Evolutionary conservation across 2,113 vertebrate genomes (phyloP).

Genomic region (Embiotoca jacksoni): DNA sequence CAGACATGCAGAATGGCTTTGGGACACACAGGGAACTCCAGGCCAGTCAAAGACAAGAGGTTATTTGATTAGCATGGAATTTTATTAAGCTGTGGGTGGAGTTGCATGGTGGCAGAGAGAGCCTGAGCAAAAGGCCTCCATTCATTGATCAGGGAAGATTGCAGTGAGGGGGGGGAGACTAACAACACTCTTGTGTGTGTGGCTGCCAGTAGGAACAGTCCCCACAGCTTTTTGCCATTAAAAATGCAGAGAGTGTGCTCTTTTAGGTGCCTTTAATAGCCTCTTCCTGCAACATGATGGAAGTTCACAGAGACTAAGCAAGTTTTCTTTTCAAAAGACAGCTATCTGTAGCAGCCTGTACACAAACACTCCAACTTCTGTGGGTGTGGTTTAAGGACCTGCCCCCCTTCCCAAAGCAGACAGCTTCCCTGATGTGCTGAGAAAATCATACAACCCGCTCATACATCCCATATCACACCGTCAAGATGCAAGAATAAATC

Average conservation of each 20-base stretch:
- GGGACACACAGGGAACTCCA: slow-evolving; percentile 75
- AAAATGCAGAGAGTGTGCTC: slow-evolving; percentile 72
- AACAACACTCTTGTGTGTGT: slow-evolving; percentile 83
- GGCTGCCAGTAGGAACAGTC: slow-evolving; percentile 72
- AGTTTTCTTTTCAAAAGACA: slow-evolving; percentile 56
- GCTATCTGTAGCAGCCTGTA: slow-evolving; percentile 34
- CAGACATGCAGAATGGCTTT: slow-evolving; percentile 71
- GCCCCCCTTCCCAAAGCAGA: slow-evolving; percentile 38
- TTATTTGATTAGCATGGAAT: slow-evolving; percentile 88
- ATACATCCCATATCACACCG: neutral
- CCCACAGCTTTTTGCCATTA: slow-evolving; percentile 76
- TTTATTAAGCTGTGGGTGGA: slow-evolving; percentile 87
- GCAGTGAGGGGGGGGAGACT: slow-evolving; percentile 55
- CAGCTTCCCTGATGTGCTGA: neutral
- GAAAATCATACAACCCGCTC: neutral
- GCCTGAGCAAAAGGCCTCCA: slow-evolving; percentile 82
- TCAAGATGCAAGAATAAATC: neutral
- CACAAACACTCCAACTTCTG: slow-evolving; percentile 45
- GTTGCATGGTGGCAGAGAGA: slow-evolving; percentile 71
- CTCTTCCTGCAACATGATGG: slow-evolving; percentile 61
- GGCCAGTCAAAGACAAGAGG: slow-evolving; percentile 85
- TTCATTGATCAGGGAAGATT: slow-evolving; percentile 83
- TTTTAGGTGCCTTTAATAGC: slow-evolving; percentile 73
- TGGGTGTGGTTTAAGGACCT: slow-evolving; percentile 42
- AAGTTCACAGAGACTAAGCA: slow-evolving; percentile 60